A percentile compares a stretch with the other conserved stretches of the same genome.
Evolutionary conservation across 2,888 invertebrate species (phyloP).

Genomic region (Ophion slaviceki): DNA sequence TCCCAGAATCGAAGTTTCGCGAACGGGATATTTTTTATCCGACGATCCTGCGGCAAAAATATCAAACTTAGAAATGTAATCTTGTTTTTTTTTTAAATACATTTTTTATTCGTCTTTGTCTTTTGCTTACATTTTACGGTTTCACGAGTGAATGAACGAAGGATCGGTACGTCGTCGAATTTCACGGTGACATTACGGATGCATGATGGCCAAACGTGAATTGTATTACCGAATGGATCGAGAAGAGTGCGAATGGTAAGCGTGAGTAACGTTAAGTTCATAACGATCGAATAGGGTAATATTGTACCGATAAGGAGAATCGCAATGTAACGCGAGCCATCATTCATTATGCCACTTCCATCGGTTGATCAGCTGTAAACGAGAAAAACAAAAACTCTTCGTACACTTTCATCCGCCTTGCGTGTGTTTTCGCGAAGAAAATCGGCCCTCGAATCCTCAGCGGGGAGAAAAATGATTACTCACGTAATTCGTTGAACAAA

Average conservation of each 20-base stretch:
- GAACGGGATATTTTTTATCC: constrained; percentile 29
- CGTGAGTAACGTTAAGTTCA: no score
- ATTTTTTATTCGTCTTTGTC: constrained; percentile 22
- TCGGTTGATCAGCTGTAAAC: constrained; percentile 75
- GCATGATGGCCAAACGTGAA: no score
- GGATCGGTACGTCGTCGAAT: background rate
- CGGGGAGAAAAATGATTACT: constrained; percentile 57
- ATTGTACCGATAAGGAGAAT: constrained; percentile 46
- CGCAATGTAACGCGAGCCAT: constrained; percentile 1
- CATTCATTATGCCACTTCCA: constrained; percentile 74
- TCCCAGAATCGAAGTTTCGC: constrained; percentile 54
- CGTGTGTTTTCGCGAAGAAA: constrained; percentile 3
- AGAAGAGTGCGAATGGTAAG: no score
- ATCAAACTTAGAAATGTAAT: constrained; percentile 59
- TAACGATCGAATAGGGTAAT: constrained; percentile 44
- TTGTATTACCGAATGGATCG: no score
- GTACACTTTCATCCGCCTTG: background rate
- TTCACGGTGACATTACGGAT: background rate
- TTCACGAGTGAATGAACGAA: constrained; percentile 37
- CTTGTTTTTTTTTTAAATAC: constrained; percentile 39
- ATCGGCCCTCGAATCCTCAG: background rate
- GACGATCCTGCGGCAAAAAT: constrained; percentile 46
- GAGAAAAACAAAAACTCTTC: constrained; percentile 41
- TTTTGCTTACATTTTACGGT: constrained; percentile 57
- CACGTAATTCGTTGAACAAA: constrained; percentile 90